These are phyloP conservation scores for Diadumene lineata DNA, from an alignment of 92 coral and sea anemone genomes.

Conservation along the genomic window DNA sequence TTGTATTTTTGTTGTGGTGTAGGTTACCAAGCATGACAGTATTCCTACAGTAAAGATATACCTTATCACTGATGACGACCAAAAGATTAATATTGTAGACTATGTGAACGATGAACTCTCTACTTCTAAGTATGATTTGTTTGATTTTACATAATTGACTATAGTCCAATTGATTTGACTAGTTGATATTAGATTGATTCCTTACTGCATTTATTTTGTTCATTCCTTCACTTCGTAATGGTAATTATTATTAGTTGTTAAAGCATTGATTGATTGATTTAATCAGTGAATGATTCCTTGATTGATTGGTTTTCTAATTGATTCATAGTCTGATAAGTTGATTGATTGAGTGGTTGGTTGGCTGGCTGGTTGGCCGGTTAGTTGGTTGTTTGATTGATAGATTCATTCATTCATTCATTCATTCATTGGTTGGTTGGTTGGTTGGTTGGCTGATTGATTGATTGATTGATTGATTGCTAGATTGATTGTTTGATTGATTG, in stretches of 20 bases:
- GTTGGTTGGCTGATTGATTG: background rate
- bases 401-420: too few relatives aligned
- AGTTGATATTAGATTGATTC: too few relatives aligned
- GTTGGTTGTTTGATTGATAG: background rate
- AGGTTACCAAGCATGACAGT: slow-evolving; percentile 27
- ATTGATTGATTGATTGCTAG: background rate
- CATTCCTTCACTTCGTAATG: too few relatives aligned
- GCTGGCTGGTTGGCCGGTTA: background rate
- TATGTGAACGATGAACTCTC: slow-evolving; percentile 18
- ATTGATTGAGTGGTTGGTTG: background rate
- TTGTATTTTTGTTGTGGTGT: background rate
- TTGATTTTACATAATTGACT: too few relatives aligned
- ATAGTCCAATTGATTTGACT: too few relatives aligned
- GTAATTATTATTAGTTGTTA: too few relatives aligned
- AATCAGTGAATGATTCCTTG: background rate
- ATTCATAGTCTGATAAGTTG: background rate
- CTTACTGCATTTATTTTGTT: too few relatives aligned
- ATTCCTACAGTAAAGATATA: slow-evolving; percentile 23
- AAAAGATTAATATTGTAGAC: slow-evolving; percentile 19
- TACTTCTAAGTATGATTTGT: slow-evolving; percentile 15
- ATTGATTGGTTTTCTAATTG: background rate
- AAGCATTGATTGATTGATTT: too few relatives aligned
- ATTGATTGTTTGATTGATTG: background rate
- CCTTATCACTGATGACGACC: slow-evolving; percentile 35
- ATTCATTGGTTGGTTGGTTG: background rate